These are phyloP conservation scores for Delia radicum DNA, from an alignment of 1,140 invertebrate genomes.

Conservation along the genomic window DNA sequence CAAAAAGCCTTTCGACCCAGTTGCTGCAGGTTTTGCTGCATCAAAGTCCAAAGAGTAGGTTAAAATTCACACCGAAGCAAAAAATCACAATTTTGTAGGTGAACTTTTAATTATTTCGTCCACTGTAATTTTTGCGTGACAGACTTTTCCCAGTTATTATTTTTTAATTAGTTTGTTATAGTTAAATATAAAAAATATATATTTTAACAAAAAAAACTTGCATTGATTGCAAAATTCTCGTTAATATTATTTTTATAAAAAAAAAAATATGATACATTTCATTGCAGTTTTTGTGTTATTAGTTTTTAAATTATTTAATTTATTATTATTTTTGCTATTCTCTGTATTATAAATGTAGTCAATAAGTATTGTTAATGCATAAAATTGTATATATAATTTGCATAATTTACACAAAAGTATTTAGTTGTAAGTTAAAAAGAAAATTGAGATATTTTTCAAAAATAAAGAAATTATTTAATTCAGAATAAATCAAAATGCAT, in stretches of 20 bases:
- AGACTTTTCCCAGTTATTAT: neutral
- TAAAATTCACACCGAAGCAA: too few relatives aligned
- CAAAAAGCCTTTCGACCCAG: too few relatives aligned
- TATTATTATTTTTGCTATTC: neutral
- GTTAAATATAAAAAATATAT: neutral
- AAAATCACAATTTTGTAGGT: too few relatives aligned
- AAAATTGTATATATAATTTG: neutral
- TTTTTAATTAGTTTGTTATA: neutral
- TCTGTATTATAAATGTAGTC: conserved; percentile 1
- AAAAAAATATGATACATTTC: neutral
- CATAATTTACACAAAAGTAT: conserved; percentile 19
- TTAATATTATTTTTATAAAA: neutral
- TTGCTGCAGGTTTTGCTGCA: too few relatives aligned
- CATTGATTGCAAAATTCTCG: neutral
- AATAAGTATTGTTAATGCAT: neutral
- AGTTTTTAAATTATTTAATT: conserved; percentile 10
- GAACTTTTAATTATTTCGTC: too few relatives aligned
- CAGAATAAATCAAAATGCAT: neutral
- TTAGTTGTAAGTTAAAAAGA: neutral
- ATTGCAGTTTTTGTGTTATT: conserved; percentile 20
- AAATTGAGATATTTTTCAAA: conserved; percentile 6
- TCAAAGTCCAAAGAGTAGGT: too few relatives aligned
- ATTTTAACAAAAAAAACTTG: neutral
- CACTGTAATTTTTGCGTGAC: neutral
- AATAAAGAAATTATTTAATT: conserved; percentile 18